Evolutionary conservation across 1,140 invertebrate genomes (phyloP), one percentile per base, ranked within the genome.

Genomic region (Drosophila willistoni): DNA sequence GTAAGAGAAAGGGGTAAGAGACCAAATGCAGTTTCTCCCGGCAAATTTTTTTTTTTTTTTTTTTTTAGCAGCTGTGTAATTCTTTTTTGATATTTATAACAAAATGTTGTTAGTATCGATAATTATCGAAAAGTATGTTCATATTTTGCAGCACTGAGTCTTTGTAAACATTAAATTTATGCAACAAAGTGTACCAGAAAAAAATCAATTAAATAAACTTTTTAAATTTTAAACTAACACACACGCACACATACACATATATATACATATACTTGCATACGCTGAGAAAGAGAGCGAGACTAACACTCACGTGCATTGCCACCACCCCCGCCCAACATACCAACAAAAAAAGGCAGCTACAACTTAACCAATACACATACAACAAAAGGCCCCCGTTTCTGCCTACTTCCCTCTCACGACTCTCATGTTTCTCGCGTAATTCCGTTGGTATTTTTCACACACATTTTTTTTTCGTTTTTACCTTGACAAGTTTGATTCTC

Each of bases 111-210:
- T 62, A 5, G 13, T 62, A 14, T 42, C 10, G 39, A 22, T 42
- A 22, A 12, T 0, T 42, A 62, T 42, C 60, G 60, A 44, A 13
- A 22, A 19, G 1, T 13, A 7, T 62, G 71, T 66, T 39, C 54
- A 22, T 75, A 67, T 71, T 60, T 71, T 65, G 41, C 75, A 82
- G 68, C 79, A 82, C 82, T 86, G 72, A 33, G 42, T 47, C 25
- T 73, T 73, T 87, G 82, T 79, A 87, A 87, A 83, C 84, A 86
- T 81, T 86, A 71, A 87, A 87, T 86, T 86, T 86, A 79, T 86
- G 84, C 83, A 83, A 79, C 42, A 51, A 47, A 39, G 5, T 39
- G 36, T 39, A 39, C 36, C 36, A 39, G 36, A 39, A 39, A 64
- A 66, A 77, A 81, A 70, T 73, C 63, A 78, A 78, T 78, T 77